Conservation (phyloP, 2,888 invertebrate genomes). For the Melipona bicolor region DNA sequence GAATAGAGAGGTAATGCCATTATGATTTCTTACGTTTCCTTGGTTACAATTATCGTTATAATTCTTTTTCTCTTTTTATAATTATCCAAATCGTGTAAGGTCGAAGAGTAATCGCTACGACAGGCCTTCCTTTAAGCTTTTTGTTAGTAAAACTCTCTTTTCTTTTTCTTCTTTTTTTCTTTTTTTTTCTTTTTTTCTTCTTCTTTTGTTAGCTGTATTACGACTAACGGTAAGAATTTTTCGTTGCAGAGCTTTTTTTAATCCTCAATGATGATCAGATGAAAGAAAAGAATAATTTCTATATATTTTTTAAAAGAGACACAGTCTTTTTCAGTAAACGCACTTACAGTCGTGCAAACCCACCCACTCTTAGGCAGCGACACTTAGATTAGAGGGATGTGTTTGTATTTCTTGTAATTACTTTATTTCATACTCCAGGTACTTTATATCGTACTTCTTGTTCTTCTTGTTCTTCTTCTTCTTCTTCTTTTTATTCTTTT, state of each 20-base stretch:
- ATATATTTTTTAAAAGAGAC: slow-evolving; percentile 65
- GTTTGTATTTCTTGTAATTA: slow-evolving; percentile 83
- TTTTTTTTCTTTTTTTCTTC: slow-evolving; percentile 7
- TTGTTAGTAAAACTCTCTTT: slow-evolving; percentile 57
- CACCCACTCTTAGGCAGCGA: slow-evolving; percentile 77
- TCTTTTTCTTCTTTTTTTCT: slow-evolving; percentile 20
- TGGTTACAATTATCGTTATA: slow-evolving; percentile 66
- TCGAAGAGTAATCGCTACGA: slow-evolving; percentile 56
- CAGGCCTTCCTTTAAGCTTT: slow-evolving; percentile 62
- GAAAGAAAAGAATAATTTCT: slow-evolving; percentile 62
- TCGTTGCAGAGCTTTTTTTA: slow-evolving; percentile 66
- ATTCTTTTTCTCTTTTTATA: slow-evolving; percentile 61
- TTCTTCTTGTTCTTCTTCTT: slow-evolving; percentile 50
- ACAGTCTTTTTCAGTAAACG: slow-evolving; percentile 63
- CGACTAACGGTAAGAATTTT: slow-evolving; percentile 61
- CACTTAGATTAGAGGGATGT: slow-evolving; percentile 79
- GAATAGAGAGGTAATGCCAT: slow-evolving; percentile 82
- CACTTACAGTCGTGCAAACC: slow-evolving; percentile 72
- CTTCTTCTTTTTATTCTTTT: slow-evolving; percentile 58
- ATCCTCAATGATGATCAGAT: slow-evolving; percentile 60
- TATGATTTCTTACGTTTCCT: slow-evolving; percentile 76
- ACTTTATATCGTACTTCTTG: too few species aligned
- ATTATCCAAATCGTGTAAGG: slow-evolving; percentile 57
- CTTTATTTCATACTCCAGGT: slow-evolving; percentile 80
- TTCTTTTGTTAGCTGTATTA: slow-evolving; percentile 52